Conservation (phyloP, 2,113 vertebrate genomes). For the Turdus rufiventris region DNA sequence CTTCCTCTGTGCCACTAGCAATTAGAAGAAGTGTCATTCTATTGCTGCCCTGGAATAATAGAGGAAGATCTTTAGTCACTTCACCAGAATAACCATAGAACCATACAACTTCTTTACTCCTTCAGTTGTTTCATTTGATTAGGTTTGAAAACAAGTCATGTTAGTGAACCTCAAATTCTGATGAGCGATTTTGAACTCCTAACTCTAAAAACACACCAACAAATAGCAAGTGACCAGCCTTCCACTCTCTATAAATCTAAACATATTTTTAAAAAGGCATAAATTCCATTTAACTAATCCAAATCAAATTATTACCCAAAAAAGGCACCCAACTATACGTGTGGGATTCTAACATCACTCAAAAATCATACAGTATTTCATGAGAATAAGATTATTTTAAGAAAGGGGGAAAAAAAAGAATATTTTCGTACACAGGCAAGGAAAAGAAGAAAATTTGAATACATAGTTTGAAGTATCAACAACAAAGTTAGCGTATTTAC, state of each 20-base stretch:
- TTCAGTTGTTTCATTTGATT: background rate
- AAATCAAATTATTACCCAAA: background rate
- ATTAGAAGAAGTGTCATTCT: background rate
- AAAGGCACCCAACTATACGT: background rate
- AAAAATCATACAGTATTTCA: background rate
- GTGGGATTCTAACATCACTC: background rate
- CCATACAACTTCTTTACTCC: background rate
- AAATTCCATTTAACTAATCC: background rate
- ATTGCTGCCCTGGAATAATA: background rate
- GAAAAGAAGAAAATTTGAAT: background rate
- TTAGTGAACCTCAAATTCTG: background rate
- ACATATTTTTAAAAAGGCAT: rapidly evolving
- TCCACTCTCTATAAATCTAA: background rate
- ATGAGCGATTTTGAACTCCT: background rate
- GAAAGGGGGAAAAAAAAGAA: rapidly evolving
- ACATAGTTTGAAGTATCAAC: background rate
- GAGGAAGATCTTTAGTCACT: background rate
- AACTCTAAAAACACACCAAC: background rate
- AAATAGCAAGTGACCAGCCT: background rate
- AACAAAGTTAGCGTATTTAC: background rate
- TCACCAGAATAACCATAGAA: background rate
- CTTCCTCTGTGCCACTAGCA: background rate
- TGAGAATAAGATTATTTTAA: background rate
- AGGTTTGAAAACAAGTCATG: background rate
- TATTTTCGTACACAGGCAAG: background rate